phyloP scores from a whole-genome alignment of 2,113 vertebrate species.

The Brachyistius frenatus region DNA sequence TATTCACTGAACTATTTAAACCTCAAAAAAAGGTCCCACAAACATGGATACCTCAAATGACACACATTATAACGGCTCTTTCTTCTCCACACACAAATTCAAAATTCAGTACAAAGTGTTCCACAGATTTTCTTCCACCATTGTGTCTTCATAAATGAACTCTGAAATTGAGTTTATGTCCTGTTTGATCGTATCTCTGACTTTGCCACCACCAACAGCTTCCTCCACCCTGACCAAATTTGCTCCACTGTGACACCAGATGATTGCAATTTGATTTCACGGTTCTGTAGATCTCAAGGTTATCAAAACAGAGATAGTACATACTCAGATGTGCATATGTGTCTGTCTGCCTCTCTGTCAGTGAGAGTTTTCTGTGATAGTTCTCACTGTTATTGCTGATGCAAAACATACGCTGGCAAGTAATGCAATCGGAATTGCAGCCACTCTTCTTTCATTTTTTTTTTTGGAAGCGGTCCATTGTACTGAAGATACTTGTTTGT shows the following conservation, averaged over 20 bases:
- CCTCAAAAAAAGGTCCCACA: not conserved
- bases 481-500: too few species aligned
- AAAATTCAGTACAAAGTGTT: not conserved
- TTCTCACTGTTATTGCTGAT: not conserved
- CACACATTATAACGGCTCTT: not conserved
- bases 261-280: constrained; percentile 23
- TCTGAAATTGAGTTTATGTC: constrained; percentile 28
- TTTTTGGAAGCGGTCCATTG: too few species aligned
- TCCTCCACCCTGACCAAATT: constrained; percentile 5
- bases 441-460: not conserved
- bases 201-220: constrained; percentile 10
- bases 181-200: constrained; percentile 12
- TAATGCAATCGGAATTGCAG: not conserved
- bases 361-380: not conserved
- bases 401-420: not conserved
- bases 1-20: not conserved
- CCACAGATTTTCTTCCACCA: not conserved
- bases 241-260: constrained; percentile 19
- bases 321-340: not conserved
- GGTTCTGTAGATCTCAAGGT: constrained; percentile 21
- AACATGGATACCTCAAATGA: not conserved
- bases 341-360: not conserved
- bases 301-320: not conserved
- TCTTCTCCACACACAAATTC: not conserved
- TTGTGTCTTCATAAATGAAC: not conserved